A percentile compares a stretch with the other conserved stretches of the same genome.
Conservation (phyloP, 2,888 invertebrate genomes). For the Leptinotarsa peninsularis region DNA sequence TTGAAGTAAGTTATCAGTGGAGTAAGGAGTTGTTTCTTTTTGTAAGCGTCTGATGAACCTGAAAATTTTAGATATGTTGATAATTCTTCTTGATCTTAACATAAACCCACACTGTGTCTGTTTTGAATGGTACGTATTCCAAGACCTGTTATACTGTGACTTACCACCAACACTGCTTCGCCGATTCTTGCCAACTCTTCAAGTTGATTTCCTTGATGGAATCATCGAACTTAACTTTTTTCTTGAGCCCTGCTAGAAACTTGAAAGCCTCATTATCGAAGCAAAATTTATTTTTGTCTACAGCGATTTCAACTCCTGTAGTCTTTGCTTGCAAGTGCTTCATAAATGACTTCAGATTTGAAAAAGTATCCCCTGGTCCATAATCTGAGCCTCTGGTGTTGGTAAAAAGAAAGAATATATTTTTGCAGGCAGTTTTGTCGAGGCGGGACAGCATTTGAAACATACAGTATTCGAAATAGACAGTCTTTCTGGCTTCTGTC, state of each 20-base stretch:
- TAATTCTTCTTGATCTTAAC: too few species aligned
- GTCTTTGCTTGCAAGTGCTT: conserved; percentile 47
- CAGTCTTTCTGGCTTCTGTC: conserved; percentile 54
- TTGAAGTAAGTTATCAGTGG: conserved; percentile 52
- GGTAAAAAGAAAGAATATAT: conserved; percentile 60
- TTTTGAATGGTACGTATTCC: background rate
- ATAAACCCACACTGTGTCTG: background rate
- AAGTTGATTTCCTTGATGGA: conserved; percentile 27
- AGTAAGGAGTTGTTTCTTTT: conserved; percentile 52
- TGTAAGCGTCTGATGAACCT: conserved; percentile 55
- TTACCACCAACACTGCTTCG: conserved; percentile 52
- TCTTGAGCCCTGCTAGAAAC: conserved; percentile 56
- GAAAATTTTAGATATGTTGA: conserved; percentile 24
- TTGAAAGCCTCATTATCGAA: conserved; percentile 62
- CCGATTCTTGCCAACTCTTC: conserved; percentile 53
- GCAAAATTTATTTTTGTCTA: conserved; percentile 57
- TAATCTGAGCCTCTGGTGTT: conserved; percentile 46
- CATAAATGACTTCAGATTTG: conserved; percentile 50
- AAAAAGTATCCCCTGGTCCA: conserved; percentile 56
- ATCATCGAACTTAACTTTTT: conserved; percentile 46
- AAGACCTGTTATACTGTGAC: conserved; percentile 20
- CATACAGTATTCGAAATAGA: conserved; percentile 59
- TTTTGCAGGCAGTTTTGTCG: conserved; percentile 58
- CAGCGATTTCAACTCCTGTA: conserved; percentile 45
- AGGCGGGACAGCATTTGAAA: conserved; percentile 58